Evolutionary conservation across 2,888 invertebrate genomes (phyloP).

Genomic region (Athalia circularis): DNA sequence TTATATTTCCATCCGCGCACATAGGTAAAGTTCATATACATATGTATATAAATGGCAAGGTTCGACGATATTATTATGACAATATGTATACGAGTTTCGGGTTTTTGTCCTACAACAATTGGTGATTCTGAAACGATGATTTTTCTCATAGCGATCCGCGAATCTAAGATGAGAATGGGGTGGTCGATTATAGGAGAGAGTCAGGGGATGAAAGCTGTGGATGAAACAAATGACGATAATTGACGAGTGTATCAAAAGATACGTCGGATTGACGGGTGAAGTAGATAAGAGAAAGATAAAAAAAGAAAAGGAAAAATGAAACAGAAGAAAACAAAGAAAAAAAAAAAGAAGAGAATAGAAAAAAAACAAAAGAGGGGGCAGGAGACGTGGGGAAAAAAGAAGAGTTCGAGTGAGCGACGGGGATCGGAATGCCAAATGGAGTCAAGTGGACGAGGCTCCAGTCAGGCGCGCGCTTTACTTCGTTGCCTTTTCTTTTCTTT

Average conservation of each 20-base stretch:
- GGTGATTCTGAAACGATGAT: no score
- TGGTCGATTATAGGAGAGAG: slow-evolving; percentile 14
- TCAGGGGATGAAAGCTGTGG: neutral
- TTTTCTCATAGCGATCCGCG: no score
- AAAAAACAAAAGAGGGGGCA: neutral
- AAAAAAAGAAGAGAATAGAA: neutral
- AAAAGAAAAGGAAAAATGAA: neutral
- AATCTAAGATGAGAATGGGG: neutral
- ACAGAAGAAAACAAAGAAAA: neutral
- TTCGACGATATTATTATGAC: no score
- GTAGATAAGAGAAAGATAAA: neutral
- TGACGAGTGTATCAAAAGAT: slow-evolving; percentile 37
- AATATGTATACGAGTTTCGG: no score
- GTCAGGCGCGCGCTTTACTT: slow-evolving; percentile 50
- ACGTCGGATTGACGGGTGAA: slow-evolving; percentile 25
- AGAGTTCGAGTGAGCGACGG: slow-evolving; percentile 9
- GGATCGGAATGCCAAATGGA: slow-evolving; percentile 60
- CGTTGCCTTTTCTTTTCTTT: neutral
- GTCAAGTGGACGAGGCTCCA: slow-evolving; percentile 66
- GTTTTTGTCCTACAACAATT: no score
- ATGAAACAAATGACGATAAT: slow-evolving; percentile 10
- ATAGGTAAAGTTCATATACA: no score
- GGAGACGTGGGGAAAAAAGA: neutral
- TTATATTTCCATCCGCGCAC: no score
- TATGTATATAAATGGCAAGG: no score